A percentile compares a stretch with the other conserved stretches of the same genome.
phyloP scores from a whole-genome alignment of 2,113 vertebrate genomes.

The Catharus bicknelli region DNA sequence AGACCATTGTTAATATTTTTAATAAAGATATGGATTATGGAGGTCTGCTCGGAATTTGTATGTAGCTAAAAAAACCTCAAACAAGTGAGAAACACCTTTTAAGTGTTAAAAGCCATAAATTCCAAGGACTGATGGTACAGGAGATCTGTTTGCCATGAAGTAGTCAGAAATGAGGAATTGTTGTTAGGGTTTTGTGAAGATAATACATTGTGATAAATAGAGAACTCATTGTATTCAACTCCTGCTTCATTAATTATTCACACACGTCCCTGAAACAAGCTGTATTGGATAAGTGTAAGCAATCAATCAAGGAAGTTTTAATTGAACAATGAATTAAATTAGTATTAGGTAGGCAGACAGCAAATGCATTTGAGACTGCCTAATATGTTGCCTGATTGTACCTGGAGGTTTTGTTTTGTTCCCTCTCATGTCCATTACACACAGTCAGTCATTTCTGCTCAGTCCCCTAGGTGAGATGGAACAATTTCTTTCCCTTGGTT shows the following conservation, averaged over 20 bases:
- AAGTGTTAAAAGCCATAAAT: not conserved
- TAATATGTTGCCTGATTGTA: not conserved
- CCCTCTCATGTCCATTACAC: not conserved
- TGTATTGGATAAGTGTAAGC: not conserved
- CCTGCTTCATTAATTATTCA: not conserved
- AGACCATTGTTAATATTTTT: not conserved
- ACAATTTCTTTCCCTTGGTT: not conserved
- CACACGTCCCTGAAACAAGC: not conserved
- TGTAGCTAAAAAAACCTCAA: not conserved
- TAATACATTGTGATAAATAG: not conserved
- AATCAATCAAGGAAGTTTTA: slow-evolving; percentile 1
- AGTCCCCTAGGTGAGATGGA: not conserved
- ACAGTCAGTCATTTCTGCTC: not conserved
- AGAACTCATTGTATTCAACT: not conserved
- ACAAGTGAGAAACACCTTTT: not conserved
- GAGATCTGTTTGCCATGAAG: not conserved
- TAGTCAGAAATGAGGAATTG: not conserved
- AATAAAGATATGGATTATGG: not conserved
- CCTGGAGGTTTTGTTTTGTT: not conserved
- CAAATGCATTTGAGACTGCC: not conserved
- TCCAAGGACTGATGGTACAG: not conserved
- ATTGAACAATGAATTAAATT: slow-evolving; percentile 28
- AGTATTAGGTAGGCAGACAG: not conserved
- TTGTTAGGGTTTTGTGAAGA: not conserved
- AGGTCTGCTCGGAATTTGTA: not conserved